phyloP scores from a whole-genome alignment of 1,140 invertebrate species.

The Macrobrachium rosenbergii region DNA sequence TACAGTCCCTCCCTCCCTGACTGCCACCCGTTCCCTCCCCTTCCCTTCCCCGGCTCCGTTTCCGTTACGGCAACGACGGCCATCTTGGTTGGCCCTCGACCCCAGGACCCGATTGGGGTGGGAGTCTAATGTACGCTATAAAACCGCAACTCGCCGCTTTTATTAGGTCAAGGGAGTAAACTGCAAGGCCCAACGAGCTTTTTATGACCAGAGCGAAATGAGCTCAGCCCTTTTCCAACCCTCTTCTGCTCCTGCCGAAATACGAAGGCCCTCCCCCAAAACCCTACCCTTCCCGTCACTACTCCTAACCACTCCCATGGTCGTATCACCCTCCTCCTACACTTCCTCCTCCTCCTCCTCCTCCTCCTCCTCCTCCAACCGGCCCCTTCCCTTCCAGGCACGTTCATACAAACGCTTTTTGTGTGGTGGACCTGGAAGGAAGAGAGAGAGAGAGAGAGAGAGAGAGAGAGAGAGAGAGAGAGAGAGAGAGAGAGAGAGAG shows the following conservation, averaged over 20 bases:
- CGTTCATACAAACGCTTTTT: no score
- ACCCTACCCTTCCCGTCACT: neutral
- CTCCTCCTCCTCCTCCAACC: neutral
- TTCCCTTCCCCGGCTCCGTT: neutral
- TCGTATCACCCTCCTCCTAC: neutral
- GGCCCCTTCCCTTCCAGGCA: neutral
- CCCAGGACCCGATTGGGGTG: neutral
- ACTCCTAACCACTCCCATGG: neutral
- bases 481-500: no score
- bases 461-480: no score
- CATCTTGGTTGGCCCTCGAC: no score
- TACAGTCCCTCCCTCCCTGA: neutral
- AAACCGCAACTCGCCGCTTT: slow-evolving; percentile 50
- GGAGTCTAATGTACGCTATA: slow-evolving; percentile 36
- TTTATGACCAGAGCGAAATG: slow-evolving; percentile 35
- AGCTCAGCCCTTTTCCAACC: neutral
- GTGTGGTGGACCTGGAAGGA: no score
- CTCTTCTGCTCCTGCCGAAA: neutral
- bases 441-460: no score
- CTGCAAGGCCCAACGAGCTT: slow-evolving; percentile 7
- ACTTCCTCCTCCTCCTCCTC: neutral
- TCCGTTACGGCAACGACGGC: no score
- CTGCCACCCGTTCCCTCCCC: neutral
- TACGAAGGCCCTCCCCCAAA: neutral
- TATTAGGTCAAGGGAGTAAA: slow-evolving; percentile 49